Evolutionary conservation across 2,888 invertebrate genomes (phyloP), one percentile per base, ranked within the genome.

Genomic region (Brachyptera risi): DNA sequence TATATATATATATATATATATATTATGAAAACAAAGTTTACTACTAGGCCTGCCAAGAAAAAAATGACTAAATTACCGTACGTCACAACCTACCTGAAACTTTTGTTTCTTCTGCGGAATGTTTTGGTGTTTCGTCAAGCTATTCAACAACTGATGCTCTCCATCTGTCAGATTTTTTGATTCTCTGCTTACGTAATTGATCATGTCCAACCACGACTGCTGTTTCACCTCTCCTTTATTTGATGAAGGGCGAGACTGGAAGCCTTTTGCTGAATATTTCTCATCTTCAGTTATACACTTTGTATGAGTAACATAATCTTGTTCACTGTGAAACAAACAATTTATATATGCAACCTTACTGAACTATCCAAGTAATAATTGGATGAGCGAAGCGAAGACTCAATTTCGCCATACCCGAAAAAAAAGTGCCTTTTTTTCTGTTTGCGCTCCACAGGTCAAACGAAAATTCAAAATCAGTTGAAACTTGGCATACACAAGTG

Each of bases 201-300:
- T 80, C 73, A 85, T 80, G 71, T 87, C 84, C 15, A 87, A 79
- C 95, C 95, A 96, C 54, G 83, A 83, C 70, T 86, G 87, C 73
- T 96, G 96, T 71, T 94, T 95, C 66, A 81, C 83, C 71, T 90
- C 91, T 5, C 93, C 93, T 75, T 92, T 93, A 71, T 91, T 90
- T 60, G 84, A 82, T 11, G 77, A 75, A 15, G 81, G 78, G 71
- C 87, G 88, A 3, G 85, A 79, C 21, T 84, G 81, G 71, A 85
- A 90, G 42, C 87, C 86, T 74, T 89, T 90, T 0, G 88, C 92
- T 5, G 92, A 88, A 73, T 97, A 97, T 68, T 94, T 87, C 74
- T 95, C 87, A 26, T 87, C 88, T 77, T 97, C 87, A 0, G 88
- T 83, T 54, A 95, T 80, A 75, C 95, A 96, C 76, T 91, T 90